phyloP scores from a whole-genome alignment of 2,888 invertebrate genomes.

The Elmis aenea region DNA sequence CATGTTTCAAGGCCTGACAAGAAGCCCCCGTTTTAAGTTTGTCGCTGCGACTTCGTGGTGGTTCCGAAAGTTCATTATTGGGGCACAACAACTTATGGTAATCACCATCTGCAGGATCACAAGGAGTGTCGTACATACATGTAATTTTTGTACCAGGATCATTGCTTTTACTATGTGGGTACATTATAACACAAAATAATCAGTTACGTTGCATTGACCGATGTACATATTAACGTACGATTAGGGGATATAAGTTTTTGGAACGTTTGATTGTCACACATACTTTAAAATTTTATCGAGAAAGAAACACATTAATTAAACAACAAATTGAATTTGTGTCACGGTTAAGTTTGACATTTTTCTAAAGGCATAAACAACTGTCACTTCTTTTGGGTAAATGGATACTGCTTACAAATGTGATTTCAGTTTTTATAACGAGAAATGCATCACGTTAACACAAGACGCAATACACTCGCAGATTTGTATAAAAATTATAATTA shows the following conservation, averaged over 20 bases:
- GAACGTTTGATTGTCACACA: slow-evolving; percentile 31
- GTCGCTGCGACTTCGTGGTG: slow-evolving; percentile 45
- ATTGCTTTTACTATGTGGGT: slow-evolving; percentile 30
- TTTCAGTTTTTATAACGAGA: neutral
- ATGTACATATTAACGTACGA: slow-evolving; percentile 44
- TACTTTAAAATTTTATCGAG: slow-evolving; percentile 27
- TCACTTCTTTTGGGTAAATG: slow-evolving; percentile 10
- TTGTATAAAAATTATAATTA: slow-evolving; percentile 3
- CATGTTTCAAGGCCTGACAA: slow-evolving; percentile 85
- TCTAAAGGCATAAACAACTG: slow-evolving; percentile 9
- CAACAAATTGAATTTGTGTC: slow-evolving; percentile 18
- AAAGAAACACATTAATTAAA: slow-evolving; percentile 8
- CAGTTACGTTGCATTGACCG: slow-evolving; percentile 43
- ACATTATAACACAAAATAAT: slow-evolving; percentile 32
- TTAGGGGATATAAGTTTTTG: slow-evolving; percentile 4
- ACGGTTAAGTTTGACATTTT: slow-evolving; percentile 27
- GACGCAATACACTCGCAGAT: slow-evolving; percentile 1
- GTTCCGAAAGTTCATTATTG: slow-evolving; percentile 45
- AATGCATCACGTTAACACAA: neutral
- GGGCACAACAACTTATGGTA: slow-evolving; percentile 43
- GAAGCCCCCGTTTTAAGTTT: slow-evolving; percentile 67
- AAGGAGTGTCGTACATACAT: slow-evolving; percentile 45
- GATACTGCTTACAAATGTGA: slow-evolving; percentile 4
- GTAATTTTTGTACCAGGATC: slow-evolving; percentile 32
- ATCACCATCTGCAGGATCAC: slow-evolving; percentile 42